Conservation (phyloP, 2,797 vertebrate species). For the Balearica regulorum region DNA sequence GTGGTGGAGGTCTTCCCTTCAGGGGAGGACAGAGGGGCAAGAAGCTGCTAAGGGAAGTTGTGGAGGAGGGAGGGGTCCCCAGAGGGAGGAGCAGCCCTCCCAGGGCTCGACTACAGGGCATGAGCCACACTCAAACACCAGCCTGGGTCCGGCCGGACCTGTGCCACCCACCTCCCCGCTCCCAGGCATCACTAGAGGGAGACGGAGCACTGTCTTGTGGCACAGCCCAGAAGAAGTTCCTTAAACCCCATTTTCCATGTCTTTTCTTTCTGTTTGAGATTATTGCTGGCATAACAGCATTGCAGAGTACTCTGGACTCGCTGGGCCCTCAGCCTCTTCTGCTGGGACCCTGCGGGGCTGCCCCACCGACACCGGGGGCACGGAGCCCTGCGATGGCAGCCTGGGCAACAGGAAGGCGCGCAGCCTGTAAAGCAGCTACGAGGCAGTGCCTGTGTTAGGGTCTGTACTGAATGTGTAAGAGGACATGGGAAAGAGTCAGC, state of each 20-base stretch:
- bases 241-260: not conserved
- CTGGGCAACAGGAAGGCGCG: accelerated
- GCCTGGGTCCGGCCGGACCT: accelerated
- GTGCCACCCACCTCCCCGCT: not conserved
- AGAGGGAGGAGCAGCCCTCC: not conserved
- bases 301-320: accelerated
- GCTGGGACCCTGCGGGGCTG: accelerated
- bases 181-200: conserved; percentile 34
- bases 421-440: accelerated
- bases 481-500: accelerated
- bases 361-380: accelerated
- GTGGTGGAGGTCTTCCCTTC: not conserved
- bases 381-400: not conserved
- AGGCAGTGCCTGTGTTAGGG: accelerated
- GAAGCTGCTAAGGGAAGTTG: not conserved
- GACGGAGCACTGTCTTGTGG: not conserved
- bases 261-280: not conserved
- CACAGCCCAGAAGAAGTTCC: not conserved
- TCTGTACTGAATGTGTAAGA: accelerated
- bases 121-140: not conserved
- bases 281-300: not conserved
- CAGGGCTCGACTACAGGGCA: accelerated
- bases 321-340: not conserved
- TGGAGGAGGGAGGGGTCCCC: not conserved
- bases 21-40: not conserved